Conservation (phyloP, 2,113 vertebrate genomes). For the Nycticryphes semicollaris region DNA sequence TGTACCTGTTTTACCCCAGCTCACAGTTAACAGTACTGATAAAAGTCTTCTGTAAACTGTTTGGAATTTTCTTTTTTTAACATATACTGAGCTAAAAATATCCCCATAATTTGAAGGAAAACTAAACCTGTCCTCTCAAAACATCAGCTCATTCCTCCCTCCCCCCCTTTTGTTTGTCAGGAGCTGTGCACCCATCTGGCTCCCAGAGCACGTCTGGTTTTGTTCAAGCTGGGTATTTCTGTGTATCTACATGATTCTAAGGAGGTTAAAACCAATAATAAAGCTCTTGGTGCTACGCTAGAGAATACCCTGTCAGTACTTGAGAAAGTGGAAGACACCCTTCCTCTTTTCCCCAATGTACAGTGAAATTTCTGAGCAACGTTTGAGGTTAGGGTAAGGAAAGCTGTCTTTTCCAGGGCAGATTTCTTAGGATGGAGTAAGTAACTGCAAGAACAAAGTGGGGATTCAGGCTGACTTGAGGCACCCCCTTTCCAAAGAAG, state of each 20-base stretch:
- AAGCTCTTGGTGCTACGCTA: fast-evolving
- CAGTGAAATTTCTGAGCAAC: neutral
- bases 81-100: neutral
- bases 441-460: neutral
- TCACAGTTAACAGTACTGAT: neutral
- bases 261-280: neutral
- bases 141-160: fast-evolving
- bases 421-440: neutral
- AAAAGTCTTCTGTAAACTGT: neutral
- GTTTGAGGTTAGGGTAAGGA: neutral
- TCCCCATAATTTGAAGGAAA: neutral
- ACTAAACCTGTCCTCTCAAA: neutral
- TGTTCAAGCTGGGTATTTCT: neutral
- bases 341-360: fast-evolving
- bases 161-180: neutral
- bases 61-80: neutral
- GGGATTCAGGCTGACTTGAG: neutral
- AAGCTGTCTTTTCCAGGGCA: neutral
- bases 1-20: neutral
- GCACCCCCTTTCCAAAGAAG: neutral
- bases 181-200: neutral
- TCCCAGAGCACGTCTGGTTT: fast-evolving
- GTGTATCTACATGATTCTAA: neutral
- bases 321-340: neutral
- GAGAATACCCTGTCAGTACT: too few relatives aligned